Conservation (phyloP, 2,888 invertebrate genomes). For the Sphaerophoria taeniata region DNA sequence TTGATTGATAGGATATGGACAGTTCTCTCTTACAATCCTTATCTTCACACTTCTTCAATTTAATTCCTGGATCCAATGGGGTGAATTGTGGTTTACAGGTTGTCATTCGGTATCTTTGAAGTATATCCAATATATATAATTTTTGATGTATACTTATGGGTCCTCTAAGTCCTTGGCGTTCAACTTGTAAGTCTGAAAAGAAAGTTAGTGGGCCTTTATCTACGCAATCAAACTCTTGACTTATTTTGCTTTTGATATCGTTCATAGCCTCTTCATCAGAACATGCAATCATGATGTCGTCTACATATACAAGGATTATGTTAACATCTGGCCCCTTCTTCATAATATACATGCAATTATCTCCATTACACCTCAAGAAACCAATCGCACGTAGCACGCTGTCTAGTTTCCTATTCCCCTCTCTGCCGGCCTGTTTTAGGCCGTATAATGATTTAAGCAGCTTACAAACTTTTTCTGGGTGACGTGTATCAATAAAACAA, state of each 20-base stretch:
- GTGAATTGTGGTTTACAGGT: neutral
- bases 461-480: slow-evolving; percentile 45
- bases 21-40: neutral
- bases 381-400: slow-evolving; percentile 9
- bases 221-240: slow-evolving; percentile 6
- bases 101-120: neutral
- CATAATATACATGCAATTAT: slow-evolving; percentile 37
- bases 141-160: slow-evolving; percentile 29
- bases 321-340: slow-evolving; percentile 4
- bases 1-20: slow-evolving; percentile 29
- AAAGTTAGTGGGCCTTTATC: slow-evolving; percentile 2
- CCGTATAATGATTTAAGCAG: slow-evolving; percentile 70
- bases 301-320: slow-evolving; percentile 59
- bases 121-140: neutral
- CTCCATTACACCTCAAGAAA: slow-evolving; percentile 39
- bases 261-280: slow-evolving; percentile 8
- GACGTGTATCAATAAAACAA: slow-evolving; percentile 53
- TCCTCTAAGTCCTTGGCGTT: slow-evolving; percentile 5
- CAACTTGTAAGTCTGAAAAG: neutral
- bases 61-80: neutral
- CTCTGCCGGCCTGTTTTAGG: slow-evolving; percentile 62
- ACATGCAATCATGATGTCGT: slow-evolving; percentile 55
- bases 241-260: neutral
- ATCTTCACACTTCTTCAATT: slow-evolving; percentile 2
- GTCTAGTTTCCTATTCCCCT: slow-evolving; percentile 52